Conservation (phyloP, 2,888 invertebrate species). For the Sclerodermus sp. region DNA sequence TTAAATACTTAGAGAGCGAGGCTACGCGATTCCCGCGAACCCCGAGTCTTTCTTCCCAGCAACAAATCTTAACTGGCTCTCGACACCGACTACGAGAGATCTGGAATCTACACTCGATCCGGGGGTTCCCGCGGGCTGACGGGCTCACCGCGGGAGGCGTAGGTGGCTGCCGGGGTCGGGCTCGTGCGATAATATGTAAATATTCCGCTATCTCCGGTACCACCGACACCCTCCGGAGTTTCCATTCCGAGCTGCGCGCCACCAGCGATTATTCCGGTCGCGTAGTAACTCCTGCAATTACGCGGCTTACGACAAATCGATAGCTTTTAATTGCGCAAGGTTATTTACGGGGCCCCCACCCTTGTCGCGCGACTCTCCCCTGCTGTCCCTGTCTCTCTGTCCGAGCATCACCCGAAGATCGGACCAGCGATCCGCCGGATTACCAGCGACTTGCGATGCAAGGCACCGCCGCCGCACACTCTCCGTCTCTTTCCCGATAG, state of each 20-base stretch:
- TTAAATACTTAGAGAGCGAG: neutral
- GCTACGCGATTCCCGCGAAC: neutral
- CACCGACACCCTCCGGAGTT: constrained; percentile 30
- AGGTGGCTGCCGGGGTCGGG: constrained; percentile 30
- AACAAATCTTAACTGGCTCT: no score
- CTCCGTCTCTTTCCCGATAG: no score
- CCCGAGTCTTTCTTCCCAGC: no score
- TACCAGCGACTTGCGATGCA: no score
- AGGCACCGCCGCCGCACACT: no score
- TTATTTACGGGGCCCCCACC: constrained; percentile 40
- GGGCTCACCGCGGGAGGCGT: constrained; percentile 26
- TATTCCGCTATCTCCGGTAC: constrained; percentile 51
- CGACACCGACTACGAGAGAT: no score
- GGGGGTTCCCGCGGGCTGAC: constrained; percentile 15
- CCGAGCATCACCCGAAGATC: no score
- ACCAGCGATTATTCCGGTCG: constrained; percentile 50
- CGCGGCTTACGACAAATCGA: constrained; percentile 55
- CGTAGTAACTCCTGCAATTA: constrained; percentile 55
- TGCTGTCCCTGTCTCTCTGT: no score
- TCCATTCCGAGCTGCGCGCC: constrained; percentile 22
- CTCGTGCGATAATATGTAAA: constrained; percentile 55
- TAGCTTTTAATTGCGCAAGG: constrained; percentile 53
- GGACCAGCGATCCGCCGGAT: no score
- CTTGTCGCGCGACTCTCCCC: no score
- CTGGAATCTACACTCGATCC: constrained; percentile 2